These are phyloP conservation scores for Drosophila yooni DNA, from an alignment of 2,888 invertebrate genomes.

Conservation along the genomic window DNA sequence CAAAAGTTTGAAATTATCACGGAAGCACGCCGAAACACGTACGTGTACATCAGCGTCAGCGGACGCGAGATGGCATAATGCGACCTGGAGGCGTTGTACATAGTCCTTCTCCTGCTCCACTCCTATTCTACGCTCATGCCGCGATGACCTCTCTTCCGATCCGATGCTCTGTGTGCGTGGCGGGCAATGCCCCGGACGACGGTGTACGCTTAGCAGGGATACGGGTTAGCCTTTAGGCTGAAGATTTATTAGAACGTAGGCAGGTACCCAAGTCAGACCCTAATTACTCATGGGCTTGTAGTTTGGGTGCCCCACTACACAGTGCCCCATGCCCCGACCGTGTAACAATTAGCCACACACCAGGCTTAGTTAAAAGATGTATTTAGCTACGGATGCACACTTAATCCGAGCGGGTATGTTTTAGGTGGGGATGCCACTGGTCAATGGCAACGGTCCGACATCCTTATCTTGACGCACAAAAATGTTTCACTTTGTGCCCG, in stretches of 20 bases:
- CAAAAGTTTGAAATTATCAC: constrained; percentile 79
- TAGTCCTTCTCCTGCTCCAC: constrained; percentile 19
- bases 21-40: constrained; percentile 77
- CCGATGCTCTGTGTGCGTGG: constrained; percentile 22
- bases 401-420: constrained; percentile 15
- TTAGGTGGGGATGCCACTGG: constrained; percentile 17
- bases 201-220: constrained; percentile 20
- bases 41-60: constrained; percentile 70
- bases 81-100: constrained; percentile 32
- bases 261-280: constrained; percentile 71
- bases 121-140: neutral
- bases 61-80: constrained; percentile 73
- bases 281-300: constrained; percentile 71
- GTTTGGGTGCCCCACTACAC: constrained; percentile 29
- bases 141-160: neutral
- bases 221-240: constrained; percentile 50
- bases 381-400: constrained; percentile 11
- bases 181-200: constrained; percentile 54
- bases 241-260: constrained; percentile 71
- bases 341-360: constrained; percentile 71
- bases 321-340: neutral
- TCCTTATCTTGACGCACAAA: constrained; percentile 55
- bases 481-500: constrained; percentile 64
- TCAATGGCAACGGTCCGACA: constrained; percentile 38
- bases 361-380: constrained; percentile 50